Conservation (phyloP, 2,888 invertebrate genomes). For the Callyntrura sp. region DNA sequence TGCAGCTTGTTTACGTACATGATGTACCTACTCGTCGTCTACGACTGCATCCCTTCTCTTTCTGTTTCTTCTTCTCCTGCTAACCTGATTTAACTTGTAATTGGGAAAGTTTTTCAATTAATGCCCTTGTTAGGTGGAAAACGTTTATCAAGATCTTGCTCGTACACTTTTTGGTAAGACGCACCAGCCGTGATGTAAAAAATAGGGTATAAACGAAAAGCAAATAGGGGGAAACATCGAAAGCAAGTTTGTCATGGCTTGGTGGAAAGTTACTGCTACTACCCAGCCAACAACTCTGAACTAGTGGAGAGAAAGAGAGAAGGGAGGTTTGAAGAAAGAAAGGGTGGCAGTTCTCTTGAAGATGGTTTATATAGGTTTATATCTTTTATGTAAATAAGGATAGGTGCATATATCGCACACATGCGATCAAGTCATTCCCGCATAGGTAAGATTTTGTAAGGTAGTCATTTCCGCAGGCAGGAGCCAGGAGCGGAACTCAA, state of each 20-base stretch:
- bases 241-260: too few relatives aligned
- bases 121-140: constrained; percentile 80
- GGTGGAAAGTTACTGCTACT: too few relatives aligned
- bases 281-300: too few relatives aligned
- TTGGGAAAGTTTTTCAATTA: constrained; percentile 84
- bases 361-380: not conserved
- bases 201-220: constrained; percentile 14
- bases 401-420: constrained; percentile 23
- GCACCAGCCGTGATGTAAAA: not conserved
- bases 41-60: constrained; percentile 45
- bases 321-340: too few relatives aligned
- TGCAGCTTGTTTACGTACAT: not conserved
- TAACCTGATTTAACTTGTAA: constrained; percentile 82
- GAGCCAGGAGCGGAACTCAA: not conserved
- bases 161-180: constrained; percentile 31
- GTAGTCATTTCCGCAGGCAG: constrained; percentile 66
- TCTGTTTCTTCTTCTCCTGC: constrained; percentile 67
- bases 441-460: constrained; percentile 65
- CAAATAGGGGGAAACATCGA: not conserved
- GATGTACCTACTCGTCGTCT: not conserved
- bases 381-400: constrained; percentile 59
- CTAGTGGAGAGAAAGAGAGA: too few relatives aligned
- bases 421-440: not conserved
- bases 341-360: constrained; percentile 1
- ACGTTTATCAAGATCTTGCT: constrained; percentile 79